Evolutionary conservation across 2,888 invertebrate species (phyloP), one percentile per base, ranked within the genome.

Genomic region (Mythimna lalbum): DNA sequence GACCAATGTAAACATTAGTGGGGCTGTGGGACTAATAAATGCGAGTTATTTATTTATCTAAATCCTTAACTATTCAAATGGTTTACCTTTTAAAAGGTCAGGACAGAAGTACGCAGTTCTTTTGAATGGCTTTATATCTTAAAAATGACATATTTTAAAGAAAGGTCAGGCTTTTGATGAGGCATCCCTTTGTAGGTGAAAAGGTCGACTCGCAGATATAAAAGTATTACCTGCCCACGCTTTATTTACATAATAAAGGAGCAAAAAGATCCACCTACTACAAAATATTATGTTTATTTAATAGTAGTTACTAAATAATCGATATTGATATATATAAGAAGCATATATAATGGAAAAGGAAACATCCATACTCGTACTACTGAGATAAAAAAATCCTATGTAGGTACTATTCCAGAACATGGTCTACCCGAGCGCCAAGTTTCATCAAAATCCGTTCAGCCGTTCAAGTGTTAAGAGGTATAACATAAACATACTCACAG

Each of bases 191-290:
- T 81, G 61, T 76, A 52, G 21, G 27, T 75, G 39, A 61, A 66
- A 49, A 63, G 61, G 61, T 79, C 64, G 57, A n/a, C 33, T 43
- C 19, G 52, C 39, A 74, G 63, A 49, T 33, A 61, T 39, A 61
- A 59, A 63, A 52, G 52, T 63, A 19, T 31, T 53, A 53, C 31
- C 53, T 57, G 4, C 55, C 53, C 50, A 63, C 76, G 56, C 36
- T 50, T 55, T 63, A 76, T 80, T 80, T 66, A 55, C 70, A 70
- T 63, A 57, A 66, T 69, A 75, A 53, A 79, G 39, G 63, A 14
- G 21, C 19, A 12, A 62, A 63, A 36, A 49, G n/a, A 73, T 47
- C 23, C 47, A 49, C 17, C 23, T 49, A 43, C 17, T 49, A 43
- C 19, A n/a, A 21, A 21, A 59, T 49, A 53, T 36, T 36, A 17